A percentile compares a stretch with the other conserved stretches of the same genome.
Conservation (phyloP, 92 coral and sea anemone species). For the Siderastrea radians region DNA sequence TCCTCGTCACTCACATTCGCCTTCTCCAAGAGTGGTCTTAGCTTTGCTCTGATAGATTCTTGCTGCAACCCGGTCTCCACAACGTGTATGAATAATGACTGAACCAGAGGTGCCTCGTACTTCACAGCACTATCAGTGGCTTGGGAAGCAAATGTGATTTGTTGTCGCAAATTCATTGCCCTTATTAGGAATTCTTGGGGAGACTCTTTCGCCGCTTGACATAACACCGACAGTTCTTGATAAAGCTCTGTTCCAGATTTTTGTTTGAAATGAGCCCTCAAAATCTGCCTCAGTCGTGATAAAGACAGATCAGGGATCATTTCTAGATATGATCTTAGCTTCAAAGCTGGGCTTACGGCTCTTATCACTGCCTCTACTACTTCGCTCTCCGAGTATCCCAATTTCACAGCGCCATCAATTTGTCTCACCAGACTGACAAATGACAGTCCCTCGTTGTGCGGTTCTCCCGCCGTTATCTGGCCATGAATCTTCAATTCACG, state of each 20-base stretch:
- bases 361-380: constrained; percentile 72
- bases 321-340: constrained; percentile 59
- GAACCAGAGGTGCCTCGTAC: constrained; percentile 55
- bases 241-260: constrained; percentile 68
- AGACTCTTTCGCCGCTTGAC: constrained; percentile 17
- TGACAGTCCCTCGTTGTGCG: constrained; percentile 28
- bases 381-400: constrained; percentile 52
- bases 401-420: constrained; percentile 43
- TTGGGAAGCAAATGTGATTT: constrained; percentile 57
- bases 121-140: constrained; percentile 40
- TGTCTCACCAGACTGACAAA: constrained; percentile 54
- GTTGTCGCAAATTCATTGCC: constrained; percentile 56
- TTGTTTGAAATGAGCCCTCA: constrained; percentile 64
- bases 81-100: constrained; percentile 56
- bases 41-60: constrained; percentile 57
- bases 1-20: constrained; percentile 55
- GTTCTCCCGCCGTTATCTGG: constrained; percentile 26
- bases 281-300: constrained; percentile 16
- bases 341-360: constrained; percentile 47
- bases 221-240: background rate
- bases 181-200: constrained; percentile 66
- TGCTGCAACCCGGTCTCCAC: constrained; percentile 54
- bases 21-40: constrained; percentile 54
- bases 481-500: constrained; percentile 45
- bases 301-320: constrained; percentile 46